Evolutionary conservation across 2,888 invertebrate species (phyloP).

Genomic region (Drosophila meridionalis): DNA sequence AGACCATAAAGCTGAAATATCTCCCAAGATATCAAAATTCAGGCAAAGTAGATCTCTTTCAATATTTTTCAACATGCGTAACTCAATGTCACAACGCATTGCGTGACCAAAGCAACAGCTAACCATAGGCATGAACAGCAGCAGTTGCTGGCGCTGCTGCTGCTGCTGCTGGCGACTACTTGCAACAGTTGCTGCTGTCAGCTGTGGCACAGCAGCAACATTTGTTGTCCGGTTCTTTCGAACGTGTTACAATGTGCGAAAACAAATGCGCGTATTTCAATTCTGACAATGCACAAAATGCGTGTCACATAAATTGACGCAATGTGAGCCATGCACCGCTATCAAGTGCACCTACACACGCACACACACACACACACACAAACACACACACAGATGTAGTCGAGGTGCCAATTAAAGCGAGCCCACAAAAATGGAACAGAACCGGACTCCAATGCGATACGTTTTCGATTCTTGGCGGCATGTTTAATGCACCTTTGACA

Average conservation of each 20-base stretch:
- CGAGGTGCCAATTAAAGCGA: conserved; percentile 73
- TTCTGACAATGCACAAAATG: conserved; percentile 56
- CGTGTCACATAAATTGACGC: conserved; percentile 54
- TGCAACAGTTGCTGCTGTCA: conserved; percentile 45
- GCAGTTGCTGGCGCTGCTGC: conserved; percentile 26
- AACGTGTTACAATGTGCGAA: conserved; percentile 67
- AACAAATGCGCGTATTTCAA: conserved; percentile 56
- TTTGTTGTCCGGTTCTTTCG: conserved; percentile 11
- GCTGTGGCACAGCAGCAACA: conserved; percentile 6
- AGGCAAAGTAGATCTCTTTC: conserved; percentile 2
- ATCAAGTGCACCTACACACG: conserved; percentile 55
- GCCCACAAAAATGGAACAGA: conserved; percentile 31
- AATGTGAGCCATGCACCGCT: conserved; percentile 27
- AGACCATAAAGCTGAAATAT: neutral
- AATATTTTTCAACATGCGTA: conserved; percentile 59
- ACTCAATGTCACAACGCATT: conserved; percentile 66
- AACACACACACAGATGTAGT: conserved; percentile 34
- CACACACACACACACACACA: conserved; percentile 1
- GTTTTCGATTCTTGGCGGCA: conserved; percentile 56
- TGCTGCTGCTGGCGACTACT: neutral
- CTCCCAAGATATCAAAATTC: neutral
- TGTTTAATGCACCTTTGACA: conserved; percentile 76
- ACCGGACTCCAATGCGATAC: conserved; percentile 16
- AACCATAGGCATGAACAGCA: conserved; percentile 19
- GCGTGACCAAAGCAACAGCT: conserved; percentile 54